phyloP scores from a whole-genome alignment of 2,797 vertebrate genomes.

The Eupleurogrammus muticus region DNA sequence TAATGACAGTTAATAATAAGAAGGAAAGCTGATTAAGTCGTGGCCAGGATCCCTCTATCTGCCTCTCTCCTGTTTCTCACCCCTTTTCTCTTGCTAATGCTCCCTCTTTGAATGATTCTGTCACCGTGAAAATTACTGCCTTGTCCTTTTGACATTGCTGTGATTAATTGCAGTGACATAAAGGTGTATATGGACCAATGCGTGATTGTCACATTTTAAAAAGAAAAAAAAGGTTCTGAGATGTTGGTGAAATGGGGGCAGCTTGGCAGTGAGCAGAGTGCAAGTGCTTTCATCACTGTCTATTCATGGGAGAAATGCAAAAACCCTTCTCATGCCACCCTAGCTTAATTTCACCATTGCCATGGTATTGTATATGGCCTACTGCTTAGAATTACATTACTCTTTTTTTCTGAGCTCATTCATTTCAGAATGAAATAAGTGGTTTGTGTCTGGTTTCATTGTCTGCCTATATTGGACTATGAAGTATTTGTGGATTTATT shows the following conservation, averaged over 20 bases:
- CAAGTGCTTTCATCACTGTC: conserved; percentile 78
- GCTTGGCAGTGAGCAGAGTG: conserved; percentile 53
- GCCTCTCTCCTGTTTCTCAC: conserved; percentile 36
- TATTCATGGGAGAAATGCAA: conserved; percentile 67
- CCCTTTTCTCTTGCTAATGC: conserved; percentile 32
- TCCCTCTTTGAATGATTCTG: conserved; percentile 58
- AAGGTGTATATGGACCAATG: conserved; percentile 66
- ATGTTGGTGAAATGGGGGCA: conserved; percentile 42
- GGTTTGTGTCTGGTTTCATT: conserved; percentile 64
- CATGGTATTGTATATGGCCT: conserved; percentile 47
- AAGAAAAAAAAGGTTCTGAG: conserved; percentile 58
- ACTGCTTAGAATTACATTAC: conserved; percentile 53
- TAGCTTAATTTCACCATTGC: conserved; percentile 49
- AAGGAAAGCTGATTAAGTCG: conserved; percentile 79
- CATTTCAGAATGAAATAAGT: conserved; percentile 58
- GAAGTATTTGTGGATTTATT: conserved; percentile 67
- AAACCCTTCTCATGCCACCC: conserved; percentile 49
- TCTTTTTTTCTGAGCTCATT: conserved; percentile 57
- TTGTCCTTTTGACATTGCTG: conserved; percentile 71
- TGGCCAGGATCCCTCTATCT: conserved; percentile 54
- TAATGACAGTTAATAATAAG: conserved; percentile 82
- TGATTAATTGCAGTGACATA: conserved; percentile 77
- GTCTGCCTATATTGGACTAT: conserved; percentile 60
- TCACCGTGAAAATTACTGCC: conserved; percentile 71
- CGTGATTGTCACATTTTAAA: conserved; percentile 67